Evolutionary conservation across 2,888 invertebrate species (phyloP), one percentile per base, ranked within the genome.

Genomic region (Girardia tigrina): DNA sequence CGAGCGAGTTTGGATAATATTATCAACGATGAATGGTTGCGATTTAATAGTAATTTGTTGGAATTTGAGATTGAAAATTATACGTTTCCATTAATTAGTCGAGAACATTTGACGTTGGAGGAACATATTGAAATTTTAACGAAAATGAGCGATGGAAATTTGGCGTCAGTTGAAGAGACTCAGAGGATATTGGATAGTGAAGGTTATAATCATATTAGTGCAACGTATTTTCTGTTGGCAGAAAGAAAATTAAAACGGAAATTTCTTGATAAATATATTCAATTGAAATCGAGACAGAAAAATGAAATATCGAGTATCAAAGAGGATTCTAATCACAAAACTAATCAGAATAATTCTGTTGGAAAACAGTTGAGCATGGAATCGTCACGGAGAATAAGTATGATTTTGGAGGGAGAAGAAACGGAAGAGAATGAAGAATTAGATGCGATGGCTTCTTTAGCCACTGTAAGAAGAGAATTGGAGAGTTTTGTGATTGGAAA

Each of bases 181-280:
- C 85, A 91, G 80, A 90, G 91, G 78, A 90, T 93, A 76, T 86
- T 98, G 81, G 93, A 94, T 82, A 90, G 90, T 82, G 92, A 95
- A 86, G 92, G 93, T 82, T 98, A 98, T 86, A 94, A 94, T 86
- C 94, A 98, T 85, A 90, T 98, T 81, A 95, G 97, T 29, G 97
- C 97, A 71, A 98, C 97, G 26, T 98, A 95, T 86, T 98, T 91
- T 86, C 87, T 98, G 80, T 86, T 98, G 80, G 95, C 94, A 16
- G 98, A 98, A 85, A 87, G 93, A 79, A 91, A 92, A 83, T 86
- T 98, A 70, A 80, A 77, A 71, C 29, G 77, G 6, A 77, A 71
- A 14, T 76, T 27, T 56, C 73, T 27, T 0, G 75, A 77, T 16
- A 20, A 29, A 14, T 26, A 8, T 26, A 56, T 56, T n/a, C 56